phyloP scores from a whole-genome alignment of 2,888 invertebrate genomes.

The Agrilus biguttatus region DNA sequence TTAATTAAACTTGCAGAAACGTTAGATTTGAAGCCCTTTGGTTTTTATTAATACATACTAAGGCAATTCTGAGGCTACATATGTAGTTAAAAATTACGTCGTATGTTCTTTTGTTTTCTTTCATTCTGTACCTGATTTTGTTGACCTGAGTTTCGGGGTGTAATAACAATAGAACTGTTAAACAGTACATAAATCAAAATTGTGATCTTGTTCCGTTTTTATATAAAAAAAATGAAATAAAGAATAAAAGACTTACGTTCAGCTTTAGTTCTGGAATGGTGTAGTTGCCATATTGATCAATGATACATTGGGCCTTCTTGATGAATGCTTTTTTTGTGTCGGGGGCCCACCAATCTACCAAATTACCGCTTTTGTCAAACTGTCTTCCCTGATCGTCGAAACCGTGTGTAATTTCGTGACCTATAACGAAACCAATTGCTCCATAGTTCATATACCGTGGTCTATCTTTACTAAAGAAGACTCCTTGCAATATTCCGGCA shows the following conservation, averaged over 20 bases:
- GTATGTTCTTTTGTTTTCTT: too few species aligned
- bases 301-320: constrained; percentile 77
- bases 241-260: constrained; percentile 48
- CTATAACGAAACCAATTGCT: constrained; percentile 81
- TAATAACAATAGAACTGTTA: too few species aligned
- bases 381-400: constrained; percentile 84
- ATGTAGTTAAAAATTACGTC: too few species aligned
- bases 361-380: constrained; percentile 82
- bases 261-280: constrained; percentile 62
- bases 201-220: too few species aligned
- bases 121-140: too few species aligned
- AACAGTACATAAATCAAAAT: too few species aligned
- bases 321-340: constrained; percentile 71
- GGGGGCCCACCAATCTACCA: constrained; percentile 87
- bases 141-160: too few species aligned
- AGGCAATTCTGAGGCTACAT: too few species aligned
- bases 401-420: constrained; percentile 85
- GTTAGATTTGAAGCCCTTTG: too few species aligned
- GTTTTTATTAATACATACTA: too few species aligned
- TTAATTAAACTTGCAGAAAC: too few species aligned
- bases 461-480: constrained; percentile 77
- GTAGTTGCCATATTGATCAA: constrained; percentile 86
- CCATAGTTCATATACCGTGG: constrained; percentile 89
- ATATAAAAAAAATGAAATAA: neutral
- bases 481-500: constrained; percentile 83